Conservation (phyloP, 2,888 invertebrate genomes). For the Elysia crispata region DNA sequence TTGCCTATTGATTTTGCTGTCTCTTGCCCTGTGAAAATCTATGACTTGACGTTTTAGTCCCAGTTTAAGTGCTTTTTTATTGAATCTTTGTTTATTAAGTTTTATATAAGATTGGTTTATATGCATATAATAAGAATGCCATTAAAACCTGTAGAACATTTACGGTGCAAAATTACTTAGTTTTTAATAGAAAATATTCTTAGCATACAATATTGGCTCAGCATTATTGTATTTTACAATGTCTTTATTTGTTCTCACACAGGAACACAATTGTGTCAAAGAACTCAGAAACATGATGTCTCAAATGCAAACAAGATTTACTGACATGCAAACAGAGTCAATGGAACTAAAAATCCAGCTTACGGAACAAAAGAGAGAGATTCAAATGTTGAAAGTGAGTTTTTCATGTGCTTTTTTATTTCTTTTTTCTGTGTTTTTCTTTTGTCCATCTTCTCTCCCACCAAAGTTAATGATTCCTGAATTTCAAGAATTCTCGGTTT, state of each 20-base stretch:
- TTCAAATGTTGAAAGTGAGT: conserved; percentile 88
- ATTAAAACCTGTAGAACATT: no score
- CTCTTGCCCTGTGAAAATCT: neutral
- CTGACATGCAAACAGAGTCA: conserved; percentile 90
- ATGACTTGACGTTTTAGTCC: no score
- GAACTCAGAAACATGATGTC: conserved; percentile 90
- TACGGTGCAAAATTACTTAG: no score
- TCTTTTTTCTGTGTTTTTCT: neutral
- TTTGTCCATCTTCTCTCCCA: neutral
- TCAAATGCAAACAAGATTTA: conserved; percentile 90
- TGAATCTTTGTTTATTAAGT: neutral
- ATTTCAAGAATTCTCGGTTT: neutral
- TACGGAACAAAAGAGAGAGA: conserved; percentile 92
- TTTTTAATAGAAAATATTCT: no score
- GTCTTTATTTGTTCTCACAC: conserved; percentile 48
- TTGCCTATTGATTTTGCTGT: neutral
- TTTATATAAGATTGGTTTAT: neutral
- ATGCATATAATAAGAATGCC: neutral
- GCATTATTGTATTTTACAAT: no score
- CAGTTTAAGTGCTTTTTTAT: neutral
- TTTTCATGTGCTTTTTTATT: neutral
- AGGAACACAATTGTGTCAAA: conserved; percentile 94
- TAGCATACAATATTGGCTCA: no score
- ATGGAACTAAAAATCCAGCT: conserved; percentile 91
- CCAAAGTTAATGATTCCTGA: neutral